Conservation (phyloP, 2,888 invertebrate genomes). For the Merodon equestris region DNA sequence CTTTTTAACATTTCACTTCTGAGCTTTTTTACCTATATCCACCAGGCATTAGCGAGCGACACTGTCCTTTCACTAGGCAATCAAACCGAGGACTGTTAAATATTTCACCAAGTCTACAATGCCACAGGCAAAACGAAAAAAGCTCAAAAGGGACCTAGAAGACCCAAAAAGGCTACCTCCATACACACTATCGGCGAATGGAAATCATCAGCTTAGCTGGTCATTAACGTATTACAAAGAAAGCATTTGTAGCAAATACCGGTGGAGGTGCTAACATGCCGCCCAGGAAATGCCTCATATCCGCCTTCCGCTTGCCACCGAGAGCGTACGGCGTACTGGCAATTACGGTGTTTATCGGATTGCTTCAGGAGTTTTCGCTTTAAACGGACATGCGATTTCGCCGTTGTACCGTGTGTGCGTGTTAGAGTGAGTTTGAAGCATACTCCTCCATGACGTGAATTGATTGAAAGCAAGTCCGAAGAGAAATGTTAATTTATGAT, state of each 20-base stretch:
- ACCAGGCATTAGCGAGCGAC: neutral
- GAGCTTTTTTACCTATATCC: slow-evolving; percentile 18
- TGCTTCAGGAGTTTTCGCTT: slow-evolving; percentile 20
- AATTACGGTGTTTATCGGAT: slow-evolving; percentile 64
- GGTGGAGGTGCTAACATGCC: slow-evolving; percentile 47
- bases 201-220: slow-evolving; percentile 32
- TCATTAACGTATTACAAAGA: neutral
- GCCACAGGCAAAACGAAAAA: slow-evolving; percentile 9
- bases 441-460: too few relatives aligned
- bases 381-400: slow-evolving; percentile 40
- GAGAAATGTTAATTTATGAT: too few relatives aligned
- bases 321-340: too few relatives aligned
- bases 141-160: neutral
- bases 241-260: slow-evolving; percentile 4
- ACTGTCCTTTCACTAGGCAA: slow-evolving; percentile 58
- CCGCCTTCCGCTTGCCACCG: slow-evolving; percentile 62
- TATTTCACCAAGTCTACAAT: slow-evolving; percentile 15
- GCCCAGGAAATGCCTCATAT: slow-evolving; percentile 65
- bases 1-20: slow-evolving; percentile 28
- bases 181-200: neutral
- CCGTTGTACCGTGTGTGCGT: neutral
- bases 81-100: slow-evolving; percentile 39
- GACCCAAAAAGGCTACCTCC: slow-evolving; percentile 4
- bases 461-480: too few relatives aligned
- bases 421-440: too few relatives aligned